phyloP scores from a whole-genome alignment of 2,888 invertebrate genomes.

The Dasypolia templi region DNA sequence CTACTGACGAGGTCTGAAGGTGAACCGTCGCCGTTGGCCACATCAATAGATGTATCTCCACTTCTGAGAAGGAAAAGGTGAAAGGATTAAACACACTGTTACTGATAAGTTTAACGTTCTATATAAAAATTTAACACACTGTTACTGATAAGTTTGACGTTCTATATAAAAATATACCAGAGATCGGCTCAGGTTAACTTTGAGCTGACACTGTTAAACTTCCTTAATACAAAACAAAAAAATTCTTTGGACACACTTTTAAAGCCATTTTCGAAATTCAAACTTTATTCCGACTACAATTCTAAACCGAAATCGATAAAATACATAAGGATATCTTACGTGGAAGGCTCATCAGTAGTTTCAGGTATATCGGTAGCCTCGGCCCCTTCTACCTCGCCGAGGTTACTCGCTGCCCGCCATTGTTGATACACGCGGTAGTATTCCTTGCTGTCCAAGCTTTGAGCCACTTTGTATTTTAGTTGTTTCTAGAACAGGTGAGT shows the following conservation, averaged over 20 bases:
- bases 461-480: constrained; percentile 97
- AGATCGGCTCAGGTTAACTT: neutral
- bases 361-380: constrained; percentile 80
- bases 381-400: constrained; percentile 90
- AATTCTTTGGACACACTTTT: too few species aligned
- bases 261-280: neutral
- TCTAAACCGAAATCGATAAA: neutral
- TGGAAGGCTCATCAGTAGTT: constrained; percentile 79
- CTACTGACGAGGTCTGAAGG: constrained; percentile 87
- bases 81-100: neutral
- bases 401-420: constrained; percentile 89
- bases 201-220: neutral
- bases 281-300: neutral
- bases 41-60: constrained; percentile 82
- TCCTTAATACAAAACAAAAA: too few species aligned
- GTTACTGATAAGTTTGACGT: neutral
- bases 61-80: too few species aligned
- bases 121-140: neutral
- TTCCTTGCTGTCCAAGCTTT: constrained; percentile 97
- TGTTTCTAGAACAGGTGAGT: constrained; percentile 91
- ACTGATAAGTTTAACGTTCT: neutral
- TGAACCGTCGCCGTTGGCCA: constrained; percentile 83
- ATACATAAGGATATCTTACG: constrained; percentile 68
- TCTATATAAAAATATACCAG: neutral
- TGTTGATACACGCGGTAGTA: constrained; percentile 94